Evolutionary conservation across 2,113 vertebrate species (phyloP), one percentile per base, ranked within the genome.

Genomic region (Percina caprodes): DNA sequence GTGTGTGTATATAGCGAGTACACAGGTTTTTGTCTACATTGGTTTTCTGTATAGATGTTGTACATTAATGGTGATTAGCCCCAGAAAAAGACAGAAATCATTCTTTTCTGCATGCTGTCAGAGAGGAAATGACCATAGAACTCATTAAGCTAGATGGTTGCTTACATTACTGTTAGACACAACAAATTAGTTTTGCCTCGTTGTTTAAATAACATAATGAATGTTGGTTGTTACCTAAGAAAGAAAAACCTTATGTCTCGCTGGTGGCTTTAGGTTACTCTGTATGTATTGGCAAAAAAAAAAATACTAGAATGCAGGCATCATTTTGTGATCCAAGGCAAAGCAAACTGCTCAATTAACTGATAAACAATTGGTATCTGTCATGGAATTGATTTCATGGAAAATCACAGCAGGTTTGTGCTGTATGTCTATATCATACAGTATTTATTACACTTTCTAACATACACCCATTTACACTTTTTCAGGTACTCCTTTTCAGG

Each of bases 101-200:
- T 71, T 63, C 14, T 59, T 2, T 79, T 80, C 48, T 69, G 39
- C 10, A 14, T 68, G 76, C 80, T 48, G 8, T 33, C 46, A 52
- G 69, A 56, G 42, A 80, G 77, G 74, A 90, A 89, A 86, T 74
- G 26, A 89, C 35, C 24, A 59, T 42, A 72, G 69, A 79, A 66
- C 45, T 85, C 71, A 86, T 89, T 84, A 69, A 72, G 69, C 30
- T 9, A 62, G 33, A 67, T 23, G 2, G 15, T 35, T 65, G 82
- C 60, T 82, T 83, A 77, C 2, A 2, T 78, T 87, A 35, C 65
- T 65, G 60, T 58, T 14, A 45, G 66, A 67, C 66, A 68, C 56
- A 63, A 79, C 83, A 83, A 67, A 62, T 66, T 23, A 14, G 33
- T 70, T 76, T 55, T 35, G 54, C 62, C 56, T 80, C 10, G 3